phyloP scores from a whole-genome alignment of 53 echinoderm and acorn worm species.

The Echinarachnius parma region DNA sequence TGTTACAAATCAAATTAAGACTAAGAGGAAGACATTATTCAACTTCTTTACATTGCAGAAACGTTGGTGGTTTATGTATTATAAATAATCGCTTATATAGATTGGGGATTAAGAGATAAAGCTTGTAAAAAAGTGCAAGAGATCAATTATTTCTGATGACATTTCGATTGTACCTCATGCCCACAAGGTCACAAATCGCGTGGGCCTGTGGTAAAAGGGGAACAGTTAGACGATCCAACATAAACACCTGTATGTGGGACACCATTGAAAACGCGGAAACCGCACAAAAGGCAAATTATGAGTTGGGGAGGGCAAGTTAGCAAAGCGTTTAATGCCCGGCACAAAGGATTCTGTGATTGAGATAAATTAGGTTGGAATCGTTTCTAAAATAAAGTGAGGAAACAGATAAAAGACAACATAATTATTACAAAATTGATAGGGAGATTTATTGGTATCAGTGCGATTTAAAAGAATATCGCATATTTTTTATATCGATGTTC shows the following conservation, averaged over 20 bases:
- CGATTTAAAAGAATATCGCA: too few species aligned
- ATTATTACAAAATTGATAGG: too few species aligned
- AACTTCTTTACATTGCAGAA: not conserved
- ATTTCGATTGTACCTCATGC: constrained; percentile 26
- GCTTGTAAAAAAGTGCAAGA: constrained; percentile 2
- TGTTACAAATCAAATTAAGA: constrained; percentile 11
- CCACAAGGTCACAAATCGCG: constrained; percentile 24
- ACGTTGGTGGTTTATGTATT: constrained; percentile 28
- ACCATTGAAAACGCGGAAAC: constrained; percentile 21
- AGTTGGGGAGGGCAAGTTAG: constrained; percentile 42
- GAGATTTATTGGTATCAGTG: constrained; percentile 27
- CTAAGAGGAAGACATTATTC: constrained; percentile 46
- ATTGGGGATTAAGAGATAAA: constrained; percentile 19
- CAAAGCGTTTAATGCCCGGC: constrained; percentile 38
- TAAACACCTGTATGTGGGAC: constrained; percentile 35
- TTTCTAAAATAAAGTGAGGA: constrained; percentile 2
- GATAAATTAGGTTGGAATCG: constrained; percentile 35
- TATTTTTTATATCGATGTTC: too few species aligned
- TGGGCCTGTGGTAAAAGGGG: not conserved
- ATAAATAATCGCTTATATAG: not conserved
- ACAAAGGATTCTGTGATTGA: constrained; percentile 43
- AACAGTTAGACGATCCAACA: not conserved
- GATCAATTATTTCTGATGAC: constrained; percentile 47
- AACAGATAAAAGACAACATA: constrained; percentile 8
- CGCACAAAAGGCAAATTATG: constrained; percentile 43